A percentile compares a stretch with the other conserved stretches of the same genome.
These are phyloP conservation scores for Pemphigus obesinymphae DNA, from an alignment of 1,140 invertebrate genomes.

Conservation along the genomic window DNA sequence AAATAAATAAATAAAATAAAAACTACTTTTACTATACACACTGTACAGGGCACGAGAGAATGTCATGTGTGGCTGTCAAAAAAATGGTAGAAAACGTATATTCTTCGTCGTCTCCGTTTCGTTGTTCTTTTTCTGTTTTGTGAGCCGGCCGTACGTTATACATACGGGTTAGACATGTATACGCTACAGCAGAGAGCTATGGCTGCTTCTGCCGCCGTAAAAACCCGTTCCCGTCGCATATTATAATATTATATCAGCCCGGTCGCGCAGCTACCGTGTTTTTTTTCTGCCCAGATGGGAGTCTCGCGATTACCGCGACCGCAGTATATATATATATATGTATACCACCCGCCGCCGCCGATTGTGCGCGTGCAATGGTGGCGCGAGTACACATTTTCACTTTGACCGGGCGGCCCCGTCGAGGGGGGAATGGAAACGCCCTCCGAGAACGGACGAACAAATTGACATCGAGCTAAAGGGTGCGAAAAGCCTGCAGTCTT, in stretches of 20 bases:
- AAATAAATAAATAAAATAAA: constrained; percentile 28
- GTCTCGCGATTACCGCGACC: neutral
- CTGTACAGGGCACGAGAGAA: neutral
- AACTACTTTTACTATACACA: neutral
- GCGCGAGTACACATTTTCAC: no score
- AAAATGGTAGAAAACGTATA: constrained; percentile 21
- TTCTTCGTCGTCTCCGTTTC: neutral
- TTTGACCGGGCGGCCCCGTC: no score
- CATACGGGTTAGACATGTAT: no score
- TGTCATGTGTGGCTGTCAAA: constrained; percentile 22
- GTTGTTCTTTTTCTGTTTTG: neutral
- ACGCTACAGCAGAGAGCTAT: neutral
- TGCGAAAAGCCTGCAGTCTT: no score
- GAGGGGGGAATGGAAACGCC: no score
- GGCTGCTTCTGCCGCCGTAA: neutral
- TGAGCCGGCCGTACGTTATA: no score
- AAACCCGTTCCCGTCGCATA: constrained; percentile 12
- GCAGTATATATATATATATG: no score
- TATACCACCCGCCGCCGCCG: no score
- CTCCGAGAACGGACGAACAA: no score
- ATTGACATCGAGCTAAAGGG: no score
- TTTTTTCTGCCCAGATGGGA: neutral
- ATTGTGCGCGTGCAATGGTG: no score
- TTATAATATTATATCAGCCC: no score
- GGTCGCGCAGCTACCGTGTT: neutral